phyloP scores from a whole-genome alignment of 2,797 vertebrate genomes.

The Lates japonicus region DNA sequence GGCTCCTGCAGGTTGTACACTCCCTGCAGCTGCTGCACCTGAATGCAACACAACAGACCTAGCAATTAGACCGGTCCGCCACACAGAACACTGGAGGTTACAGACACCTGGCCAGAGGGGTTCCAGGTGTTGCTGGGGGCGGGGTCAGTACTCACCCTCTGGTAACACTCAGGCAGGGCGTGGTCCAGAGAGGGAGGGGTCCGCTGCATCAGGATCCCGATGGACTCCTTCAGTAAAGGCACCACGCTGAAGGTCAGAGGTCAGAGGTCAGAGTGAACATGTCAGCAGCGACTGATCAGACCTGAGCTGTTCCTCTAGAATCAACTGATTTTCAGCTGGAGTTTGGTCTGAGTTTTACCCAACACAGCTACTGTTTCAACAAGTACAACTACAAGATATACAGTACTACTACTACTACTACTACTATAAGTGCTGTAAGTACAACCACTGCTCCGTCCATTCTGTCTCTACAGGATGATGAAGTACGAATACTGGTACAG shows the following conservation, averaged over 20 bases:
- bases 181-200: slow-evolving; percentile 93
- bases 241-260: slow-evolving; percentile 89
- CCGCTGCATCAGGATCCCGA: slow-evolving; percentile 98
- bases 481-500: too few species aligned
- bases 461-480: too few species aligned
- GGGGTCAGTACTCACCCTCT: slow-evolving; percentile 88
- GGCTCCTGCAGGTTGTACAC: slow-evolving; percentile 97
- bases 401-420: too few species aligned
- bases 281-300: too few species aligned
- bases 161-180: slow-evolving; percentile 94
- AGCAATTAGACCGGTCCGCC: background rate
- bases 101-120: too few species aligned
- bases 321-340: background rate
- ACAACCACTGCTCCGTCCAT: too few species aligned
- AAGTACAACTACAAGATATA: too few species aligned
- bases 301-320: background rate
- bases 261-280: background rate
- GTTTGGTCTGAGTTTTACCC: background rate
- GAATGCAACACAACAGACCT: slow-evolving; percentile 46
- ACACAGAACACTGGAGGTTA: background rate
- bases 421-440: too few species aligned
- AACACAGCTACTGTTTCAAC: too few species aligned
- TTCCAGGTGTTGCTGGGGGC: background rate
- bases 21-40: slow-evolving; percentile 98
- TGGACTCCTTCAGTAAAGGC: slow-evolving; percentile 94